Percentiles rank a stretch among this genome's conserved stretches.
Conservation (phyloP, 2,888 invertebrate genomes). For the Pachydiplax longipennis region DNA sequence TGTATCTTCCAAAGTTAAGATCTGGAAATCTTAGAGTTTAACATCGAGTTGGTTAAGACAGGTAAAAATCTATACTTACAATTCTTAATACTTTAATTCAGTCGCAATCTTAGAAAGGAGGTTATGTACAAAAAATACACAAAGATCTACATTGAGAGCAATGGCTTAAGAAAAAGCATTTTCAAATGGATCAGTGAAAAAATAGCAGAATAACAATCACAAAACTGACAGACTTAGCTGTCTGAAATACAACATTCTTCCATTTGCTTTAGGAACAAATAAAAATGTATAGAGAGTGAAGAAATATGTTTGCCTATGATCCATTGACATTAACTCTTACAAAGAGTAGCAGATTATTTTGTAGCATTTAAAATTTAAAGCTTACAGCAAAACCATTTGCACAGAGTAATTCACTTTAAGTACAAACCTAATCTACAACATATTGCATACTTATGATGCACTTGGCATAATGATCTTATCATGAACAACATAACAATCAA, state of each 20-base stretch:
- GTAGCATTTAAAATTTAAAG: constrained; percentile 16
- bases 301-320: neutral
- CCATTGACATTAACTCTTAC: neutral
- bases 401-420: neutral
- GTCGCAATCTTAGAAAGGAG: neutral
- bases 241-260: neutral
- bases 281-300: neutral
- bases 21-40: neutral
- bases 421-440: constrained; percentile 34
- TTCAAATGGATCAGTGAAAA: neutral
- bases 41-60: neutral
- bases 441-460: neutral
- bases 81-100: neutral
- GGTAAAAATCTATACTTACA: neutral
- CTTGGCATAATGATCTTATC: neutral
- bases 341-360: neutral
- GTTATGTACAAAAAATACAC: constrained; percentile 29
- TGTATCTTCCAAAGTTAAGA: neutral
- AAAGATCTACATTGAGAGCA: neutral
- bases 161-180: neutral
- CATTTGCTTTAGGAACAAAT: neutral
- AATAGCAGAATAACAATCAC: neutral
- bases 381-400: neutral
- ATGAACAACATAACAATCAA: constrained; percentile 9
- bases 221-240: neutral